Conservation (phyloP, 2,888 invertebrate species). For the Stratiomys singularior region DNA sequence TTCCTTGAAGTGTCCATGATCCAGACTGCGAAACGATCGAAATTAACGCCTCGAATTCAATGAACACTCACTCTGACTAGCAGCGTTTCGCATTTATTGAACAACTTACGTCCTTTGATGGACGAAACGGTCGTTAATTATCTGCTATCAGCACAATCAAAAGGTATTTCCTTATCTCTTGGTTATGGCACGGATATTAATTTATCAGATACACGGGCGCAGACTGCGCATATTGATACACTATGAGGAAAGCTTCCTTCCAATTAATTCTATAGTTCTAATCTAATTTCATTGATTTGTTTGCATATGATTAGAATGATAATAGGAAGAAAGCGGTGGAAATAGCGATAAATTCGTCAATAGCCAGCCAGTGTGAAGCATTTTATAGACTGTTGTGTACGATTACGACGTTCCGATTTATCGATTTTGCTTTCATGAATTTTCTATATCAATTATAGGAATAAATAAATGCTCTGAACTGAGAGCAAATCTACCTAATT, state of each 20-base stretch:
- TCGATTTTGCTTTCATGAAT: no score
- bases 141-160: slow-evolving; percentile 21
- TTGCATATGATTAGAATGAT: slow-evolving; percentile 42
- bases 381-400: no score
- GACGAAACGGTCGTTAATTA: slow-evolving; percentile 21
- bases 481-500: no score
- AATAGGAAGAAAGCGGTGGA: slow-evolving; percentile 1
- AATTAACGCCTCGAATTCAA: neutral
- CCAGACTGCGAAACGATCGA: neutral
- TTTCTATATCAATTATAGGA: no score
- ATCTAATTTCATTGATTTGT: slow-evolving; percentile 43
- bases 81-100: neutral
- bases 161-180: slow-evolving; percentile 6
- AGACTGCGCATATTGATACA: neutral
- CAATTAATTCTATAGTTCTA: slow-evolving; percentile 35
- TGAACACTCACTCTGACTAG: neutral
- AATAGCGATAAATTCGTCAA: neutral
- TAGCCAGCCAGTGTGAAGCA: no score
- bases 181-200: slow-evolving; percentile 28
- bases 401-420: no score
- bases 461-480: no score
- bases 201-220: slow-evolving; percentile 24
- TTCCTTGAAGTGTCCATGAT: slow-evolving; percentile 22
- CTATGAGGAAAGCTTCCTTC: slow-evolving; percentile 22
- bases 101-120: neutral